Percentiles rank a stretch among this genome's conserved stretches.
phyloP scores from a whole-genome alignment of 2,113 vertebrate genomes.

The Paralichthys olivaceus region DNA sequence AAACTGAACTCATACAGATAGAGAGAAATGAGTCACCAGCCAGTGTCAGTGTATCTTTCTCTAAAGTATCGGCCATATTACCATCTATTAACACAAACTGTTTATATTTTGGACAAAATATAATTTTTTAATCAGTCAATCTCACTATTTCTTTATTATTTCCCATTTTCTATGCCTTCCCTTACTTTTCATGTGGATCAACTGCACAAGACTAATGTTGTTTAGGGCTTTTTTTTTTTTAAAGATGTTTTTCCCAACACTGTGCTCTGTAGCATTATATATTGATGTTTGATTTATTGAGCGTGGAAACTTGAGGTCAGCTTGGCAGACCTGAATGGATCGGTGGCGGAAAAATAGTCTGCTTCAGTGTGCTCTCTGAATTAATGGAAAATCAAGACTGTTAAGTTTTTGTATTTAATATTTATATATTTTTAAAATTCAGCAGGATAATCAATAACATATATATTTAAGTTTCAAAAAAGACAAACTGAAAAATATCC shows the following conservation, averaged over 20 bases:
- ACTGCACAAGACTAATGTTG: not conserved
- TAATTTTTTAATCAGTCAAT: too few species aligned
- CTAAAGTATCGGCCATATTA: not conserved
- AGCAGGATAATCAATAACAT: not conserved
- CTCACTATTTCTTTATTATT: not conserved
- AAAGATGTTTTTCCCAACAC: not conserved
- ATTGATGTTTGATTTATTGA: conserved; percentile 21
- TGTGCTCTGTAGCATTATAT: not conserved
- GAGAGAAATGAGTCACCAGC: not conserved
- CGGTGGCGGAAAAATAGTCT: not conserved
- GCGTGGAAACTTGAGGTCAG: not conserved
- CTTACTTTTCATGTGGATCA: not conserved
- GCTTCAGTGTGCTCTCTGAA: not conserved
- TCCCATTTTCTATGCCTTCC: not conserved
- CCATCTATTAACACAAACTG: not conserved
- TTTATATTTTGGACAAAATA: not conserved
- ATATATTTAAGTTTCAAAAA: not conserved
- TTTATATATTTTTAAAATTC: not conserved
- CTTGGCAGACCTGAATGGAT: not conserved
- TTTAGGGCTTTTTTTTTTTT: conserved; percentile 3
- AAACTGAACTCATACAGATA: not conserved
- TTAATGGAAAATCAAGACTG: not conserved
- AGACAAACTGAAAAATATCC: not conserved
- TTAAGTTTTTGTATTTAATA: not conserved
- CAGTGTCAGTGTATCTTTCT: not conserved